Evolutionary conservation across 2,797 vertebrate genomes (phyloP).

Genomic region (Pristis pectinata): DNA sequence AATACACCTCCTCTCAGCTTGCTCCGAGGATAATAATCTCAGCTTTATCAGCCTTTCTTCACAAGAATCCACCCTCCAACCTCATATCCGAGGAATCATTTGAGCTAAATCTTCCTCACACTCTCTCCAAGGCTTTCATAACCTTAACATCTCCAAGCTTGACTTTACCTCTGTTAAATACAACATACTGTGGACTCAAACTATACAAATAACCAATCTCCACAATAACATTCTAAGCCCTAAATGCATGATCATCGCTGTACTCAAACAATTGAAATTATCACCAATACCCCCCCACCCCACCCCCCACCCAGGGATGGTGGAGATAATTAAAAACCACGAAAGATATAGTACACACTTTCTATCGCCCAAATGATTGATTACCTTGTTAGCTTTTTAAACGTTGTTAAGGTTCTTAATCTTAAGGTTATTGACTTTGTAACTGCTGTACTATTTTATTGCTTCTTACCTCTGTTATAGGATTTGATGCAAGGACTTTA

Average conservation of each 20-base stretch:
- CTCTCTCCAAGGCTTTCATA: too few relatives aligned
- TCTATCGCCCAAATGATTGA: not conserved
- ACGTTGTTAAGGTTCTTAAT: too few relatives aligned
- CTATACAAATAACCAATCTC: not conserved
- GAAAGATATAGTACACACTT: not conserved
- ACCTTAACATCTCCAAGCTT: not conserved
- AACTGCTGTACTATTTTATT: not conserved
- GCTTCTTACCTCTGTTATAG: constrained; percentile 80
- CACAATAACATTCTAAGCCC: not conserved
- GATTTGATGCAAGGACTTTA: constrained; percentile 92
- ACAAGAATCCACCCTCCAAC: too few relatives aligned
- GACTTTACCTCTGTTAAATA: not conserved
- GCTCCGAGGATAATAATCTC: too few relatives aligned
- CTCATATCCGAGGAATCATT: too few relatives aligned
- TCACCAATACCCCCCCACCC: not conserved
- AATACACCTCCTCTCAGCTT: too few relatives aligned
- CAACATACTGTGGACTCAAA: not conserved
- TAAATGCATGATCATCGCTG: not conserved
- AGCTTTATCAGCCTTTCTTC: too few relatives aligned
- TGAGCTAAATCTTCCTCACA: too few relatives aligned
- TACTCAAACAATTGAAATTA: not conserved
- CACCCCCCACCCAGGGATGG: too few relatives aligned
- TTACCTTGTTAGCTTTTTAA: too few relatives aligned
- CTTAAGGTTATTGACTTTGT: too few relatives aligned
- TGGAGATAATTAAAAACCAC: not conserved